Evolutionary conservation across 2,113 vertebrate genomes (phyloP).

Genomic region (Engraulis encrasicolus): DNA sequence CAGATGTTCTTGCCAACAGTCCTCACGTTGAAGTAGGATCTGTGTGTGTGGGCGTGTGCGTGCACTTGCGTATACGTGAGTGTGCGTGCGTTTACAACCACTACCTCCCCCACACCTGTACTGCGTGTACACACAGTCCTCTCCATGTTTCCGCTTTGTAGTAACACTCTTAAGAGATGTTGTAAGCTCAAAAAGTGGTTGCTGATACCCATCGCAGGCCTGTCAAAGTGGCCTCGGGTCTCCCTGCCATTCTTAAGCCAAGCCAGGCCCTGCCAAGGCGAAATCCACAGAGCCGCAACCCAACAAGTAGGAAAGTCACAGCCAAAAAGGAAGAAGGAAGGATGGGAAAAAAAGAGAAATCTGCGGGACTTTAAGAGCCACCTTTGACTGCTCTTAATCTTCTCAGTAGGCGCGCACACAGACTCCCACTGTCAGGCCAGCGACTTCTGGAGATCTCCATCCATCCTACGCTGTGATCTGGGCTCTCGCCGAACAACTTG

Average conservation of each 20-base stretch:
- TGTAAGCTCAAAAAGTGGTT: conserved; percentile 7
- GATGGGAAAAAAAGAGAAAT: conserved; percentile 45
- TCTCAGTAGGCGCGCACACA: conserved; percentile 62
- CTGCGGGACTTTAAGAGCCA: conserved; percentile 49
- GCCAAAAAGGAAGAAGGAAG: conserved; percentile 39
- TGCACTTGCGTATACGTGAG: too few species aligned
- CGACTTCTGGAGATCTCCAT: conserved; percentile 60
- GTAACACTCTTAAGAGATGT: not conserved
- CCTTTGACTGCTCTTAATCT: conserved; percentile 64
- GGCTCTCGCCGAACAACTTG: conserved; percentile 61
- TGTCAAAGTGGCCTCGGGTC: conserved; percentile 2
- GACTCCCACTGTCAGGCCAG: conserved; percentile 57
- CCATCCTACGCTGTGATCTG: conserved; percentile 59
- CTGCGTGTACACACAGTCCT: not conserved
- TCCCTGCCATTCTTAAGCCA: conserved; percentile 20
- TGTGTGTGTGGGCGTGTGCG: not conserved
- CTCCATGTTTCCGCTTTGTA: not conserved
- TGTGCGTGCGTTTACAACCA: not conserved
- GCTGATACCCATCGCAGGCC: not conserved
- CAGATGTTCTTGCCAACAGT: conserved; percentile 16
- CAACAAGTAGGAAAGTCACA: conserved; percentile 29
- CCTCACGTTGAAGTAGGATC: not conserved
- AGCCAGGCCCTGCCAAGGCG: conserved; percentile 8
- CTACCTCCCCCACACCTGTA: not conserved
- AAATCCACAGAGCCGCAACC: conserved; percentile 28